Evolutionary conservation across 2,888 invertebrate species (phyloP), one percentile per base, ranked within the genome.

Genomic region (Dione vanillae): DNA sequence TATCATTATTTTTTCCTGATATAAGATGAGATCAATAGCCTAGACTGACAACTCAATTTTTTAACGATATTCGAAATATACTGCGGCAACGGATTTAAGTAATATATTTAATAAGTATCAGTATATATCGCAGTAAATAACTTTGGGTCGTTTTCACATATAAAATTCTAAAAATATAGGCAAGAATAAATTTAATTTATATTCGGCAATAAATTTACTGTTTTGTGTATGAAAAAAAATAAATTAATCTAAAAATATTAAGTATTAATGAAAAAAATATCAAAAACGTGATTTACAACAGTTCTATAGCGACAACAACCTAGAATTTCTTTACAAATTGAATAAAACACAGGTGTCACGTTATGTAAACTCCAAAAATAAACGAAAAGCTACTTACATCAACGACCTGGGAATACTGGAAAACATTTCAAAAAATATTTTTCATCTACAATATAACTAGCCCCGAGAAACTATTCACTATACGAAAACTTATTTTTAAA

Each of bases 291-390:
- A 62, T 52, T 49, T 20, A 40, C 62, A 40, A 52, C n/a, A 64
- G 47, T 16, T 64, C 40, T 61, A 56, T 62, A 40, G 43, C 20
- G 61, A 47, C 68, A 56, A 68, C 73, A 67, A 71, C 69, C 76
- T 72, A 65, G 68, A 80, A 81, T 83, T 83, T 85, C 80, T 84
- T 81, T 82, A 81, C 78, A 86, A 82, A 86, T 85, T 77, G 74
- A 76, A 78, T 81, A 84, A 89, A 85, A 89, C 85, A 86, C 89
- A 92, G 89, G 90, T 91, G 91, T 90, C 91, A 88, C 81, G 92
- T 92, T 93, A 92, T 90, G 88, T 93, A 93, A 91, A 92, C 89
- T 87, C 87, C 85, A 77, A 90, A 91, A 91, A 89, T 90, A 89
- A 88, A 87, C 82, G 76, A 84, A 84, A 81, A 75, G 78, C 78